Evolutionary conservation across 2,113 vertebrate genomes (phyloP), one percentile per base, ranked within the genome.

Genomic region (Papio anubis): DNA sequence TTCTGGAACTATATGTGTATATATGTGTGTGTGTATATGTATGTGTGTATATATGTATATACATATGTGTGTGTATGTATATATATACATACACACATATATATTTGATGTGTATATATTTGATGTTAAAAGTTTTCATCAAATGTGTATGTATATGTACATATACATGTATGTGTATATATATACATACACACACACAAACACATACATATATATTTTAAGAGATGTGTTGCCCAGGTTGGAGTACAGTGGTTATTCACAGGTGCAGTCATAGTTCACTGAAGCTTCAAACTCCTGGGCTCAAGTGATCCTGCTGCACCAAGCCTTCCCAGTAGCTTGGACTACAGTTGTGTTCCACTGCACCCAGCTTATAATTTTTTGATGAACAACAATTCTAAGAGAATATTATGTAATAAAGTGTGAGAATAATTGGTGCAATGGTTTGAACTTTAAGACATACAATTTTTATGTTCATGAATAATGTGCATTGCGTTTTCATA

Each of bases 331-430:
- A 78, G 43, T 48, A 48, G 43, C 75, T 78, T 27, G 16, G 75
- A 17, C 43, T 78, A 48, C 75, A 78, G 75, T 27, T 27, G 43
- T 3, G 2, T 14, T 45, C 23, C 73, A 45, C 25, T 43, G 43
- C 8, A 16, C 75, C 16, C 27, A 48, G 27, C 43, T 78, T 95
- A 40, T 38, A 64, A 7, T 57, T 35, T 91, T 68, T 87, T 73
- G 27, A 45, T 81, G 23, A 87, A 43, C 59, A 72, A 52, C 5
- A 80, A 50, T 91, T 86, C 48, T 86, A 89, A 93, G 14, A 91
- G 61, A 92, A 45, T 89, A 50, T 89, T 89, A 48, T 52, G 6
- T 87, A 87, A 55, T 87, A 52, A 81, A 86, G 21, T 61, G 17
- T 70, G 57, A 78, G 59, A 40, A 57, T 88, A 90, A 90, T 89